Base-by-base conservation (phyloP, 1,140 invertebrate genomes). In the Hestina assimilis region DNA sequence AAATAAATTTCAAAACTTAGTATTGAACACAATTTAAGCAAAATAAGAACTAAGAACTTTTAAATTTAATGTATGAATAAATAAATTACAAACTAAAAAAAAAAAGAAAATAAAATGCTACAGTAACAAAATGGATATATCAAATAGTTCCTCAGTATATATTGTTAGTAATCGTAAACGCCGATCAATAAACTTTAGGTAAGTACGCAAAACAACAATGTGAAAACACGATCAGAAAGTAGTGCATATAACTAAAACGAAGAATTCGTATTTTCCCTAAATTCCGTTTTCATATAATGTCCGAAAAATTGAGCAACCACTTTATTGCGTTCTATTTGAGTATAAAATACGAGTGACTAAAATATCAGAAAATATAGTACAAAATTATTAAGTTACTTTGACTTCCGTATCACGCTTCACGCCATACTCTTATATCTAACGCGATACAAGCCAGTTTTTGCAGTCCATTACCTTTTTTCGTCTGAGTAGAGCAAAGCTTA, bases 401-500 rank as follows among this genome's bases (percentile, higher is more conserved):
- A 19, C 15, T 28, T 33, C 17, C 19, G 20, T 33, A 31, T 28
- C 19, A 29, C 15, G 15, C 9, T 31, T 31, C 62, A 57, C 63
- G 19, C 15, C 14, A 17, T n/a, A 38, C 6, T 19, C 9, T 38
- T 8, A 38, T 6, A 7, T n/a, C 1, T 7, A 2, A 19, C 2
- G 57, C 59, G 64, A 67, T 66, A 64, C 57, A 66, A 60, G 42
- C 63, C 45, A 53, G 60, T 71, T 71, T 76, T 79, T 68, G 68
- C 74, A 71, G 52, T 71, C 72, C 76, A 79, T 79, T 79, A 79
- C 63, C 47, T 67, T 71, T 79, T 75, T 78, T 78, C 63, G 72
- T 75, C 62, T 55, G 59, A 67, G 41, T 56, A 51, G 45, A 63
- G 72, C 69, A 75, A 70, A 79, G 69, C 69, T 73, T 72, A 77